Conservation (phyloP, 2,113 vertebrate genomes). For the Hassar affinis region DNA sequence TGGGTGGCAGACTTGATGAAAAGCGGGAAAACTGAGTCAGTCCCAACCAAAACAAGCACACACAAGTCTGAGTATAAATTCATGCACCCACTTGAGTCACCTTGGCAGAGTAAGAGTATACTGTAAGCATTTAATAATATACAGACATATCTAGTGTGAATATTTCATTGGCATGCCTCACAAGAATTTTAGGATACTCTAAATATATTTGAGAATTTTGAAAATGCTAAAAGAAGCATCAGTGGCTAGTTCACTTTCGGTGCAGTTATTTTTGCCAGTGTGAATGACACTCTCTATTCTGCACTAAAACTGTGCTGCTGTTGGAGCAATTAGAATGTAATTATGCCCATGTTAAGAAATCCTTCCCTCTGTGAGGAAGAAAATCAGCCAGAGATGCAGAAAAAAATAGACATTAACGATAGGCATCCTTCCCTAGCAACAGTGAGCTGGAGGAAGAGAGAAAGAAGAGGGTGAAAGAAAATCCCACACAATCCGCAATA, state of each 20-base stretch:
- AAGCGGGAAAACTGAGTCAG: background rate
- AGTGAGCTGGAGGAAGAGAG: background rate
- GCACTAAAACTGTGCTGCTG: background rate
- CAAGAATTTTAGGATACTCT: background rate
- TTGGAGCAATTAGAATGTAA: constrained; percentile 12
- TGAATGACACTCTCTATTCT: background rate
- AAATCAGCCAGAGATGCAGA: constrained; percentile 6
- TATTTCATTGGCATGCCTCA: background rate
- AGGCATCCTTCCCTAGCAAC: constrained; percentile 37
- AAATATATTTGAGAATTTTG: background rate
- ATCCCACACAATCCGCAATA: background rate
- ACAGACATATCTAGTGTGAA: background rate
- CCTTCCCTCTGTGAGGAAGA: background rate
- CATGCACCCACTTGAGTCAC: background rate
- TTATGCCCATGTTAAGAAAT: background rate
- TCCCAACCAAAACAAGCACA: background rate
- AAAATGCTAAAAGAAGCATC: background rate
- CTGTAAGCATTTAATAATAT: background rate
- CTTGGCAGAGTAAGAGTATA: background rate
- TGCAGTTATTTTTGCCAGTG: background rate
- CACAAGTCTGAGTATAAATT: background rate
- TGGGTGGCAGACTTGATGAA: background rate
- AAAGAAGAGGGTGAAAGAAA: constrained; percentile 7
- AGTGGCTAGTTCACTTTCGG: background rate
- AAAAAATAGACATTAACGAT: constrained; percentile 30